Conservation (phyloP, 2,888 invertebrate species). For the Drosophila rellima region DNA sequence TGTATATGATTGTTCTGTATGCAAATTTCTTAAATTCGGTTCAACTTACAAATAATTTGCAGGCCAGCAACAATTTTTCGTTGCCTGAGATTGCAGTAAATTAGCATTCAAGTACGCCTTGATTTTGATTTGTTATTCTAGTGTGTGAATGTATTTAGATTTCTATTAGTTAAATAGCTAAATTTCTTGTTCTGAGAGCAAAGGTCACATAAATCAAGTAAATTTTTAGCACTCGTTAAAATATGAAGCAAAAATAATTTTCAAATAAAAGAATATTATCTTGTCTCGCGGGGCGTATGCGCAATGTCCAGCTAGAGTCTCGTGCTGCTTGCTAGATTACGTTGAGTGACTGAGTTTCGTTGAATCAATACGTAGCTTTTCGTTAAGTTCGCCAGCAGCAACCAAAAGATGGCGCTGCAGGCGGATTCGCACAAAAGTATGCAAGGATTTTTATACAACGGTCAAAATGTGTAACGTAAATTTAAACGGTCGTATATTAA, state of each 20-base stretch:
- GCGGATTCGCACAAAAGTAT: slow-evolving; percentile 43
- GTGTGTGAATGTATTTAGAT: slow-evolving; percentile 34
- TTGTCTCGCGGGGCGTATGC: slow-evolving; percentile 58
- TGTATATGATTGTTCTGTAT: slow-evolving; percentile 39
- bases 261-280: slow-evolving; percentile 8
- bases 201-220: slow-evolving; percentile 70
- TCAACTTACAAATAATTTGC: slow-evolving; percentile 56
- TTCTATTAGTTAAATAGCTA: slow-evolving; percentile 49
- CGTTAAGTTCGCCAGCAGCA: not conserved
- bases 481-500: not conserved
- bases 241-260: slow-evolving; percentile 19
- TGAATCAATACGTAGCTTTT: slow-evolving; percentile 3
- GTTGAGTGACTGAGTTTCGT: slow-evolving; percentile 28
- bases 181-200: slow-evolving; percentile 44
- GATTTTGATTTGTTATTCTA: slow-evolving; percentile 58
- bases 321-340: slow-evolving; percentile 9
- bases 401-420: slow-evolving; percentile 43
- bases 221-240: slow-evolving; percentile 22
- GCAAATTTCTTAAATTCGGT: slow-evolving; percentile 65
- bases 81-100: slow-evolving; percentile 59
- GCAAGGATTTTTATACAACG: slow-evolving; percentile 19
- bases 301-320: slow-evolving; percentile 46
- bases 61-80: slow-evolving; percentile 34
- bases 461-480: slow-evolving; percentile 12
- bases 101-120: slow-evolving; percentile 75